Conservation (phyloP, 2,113 vertebrate genomes). For the Stigmatopora nigra region DNA sequence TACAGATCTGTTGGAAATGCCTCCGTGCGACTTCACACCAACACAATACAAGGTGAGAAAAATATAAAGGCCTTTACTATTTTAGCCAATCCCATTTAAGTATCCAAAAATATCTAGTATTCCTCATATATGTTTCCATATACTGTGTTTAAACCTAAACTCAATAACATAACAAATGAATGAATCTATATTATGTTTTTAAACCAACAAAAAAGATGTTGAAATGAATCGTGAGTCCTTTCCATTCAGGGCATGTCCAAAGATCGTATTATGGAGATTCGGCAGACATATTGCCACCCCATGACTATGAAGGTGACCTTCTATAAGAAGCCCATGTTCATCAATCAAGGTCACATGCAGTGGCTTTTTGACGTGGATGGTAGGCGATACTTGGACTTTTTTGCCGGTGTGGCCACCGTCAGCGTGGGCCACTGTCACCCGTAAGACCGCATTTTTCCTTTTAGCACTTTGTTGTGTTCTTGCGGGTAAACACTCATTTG, state of each 20-base stretch:
- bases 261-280: slow-evolving; percentile 70
- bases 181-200: no score
- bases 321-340: slow-evolving; percentile 79
- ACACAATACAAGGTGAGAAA: slow-evolving; percentile 75
- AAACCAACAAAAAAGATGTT: neutral
- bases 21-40: slow-evolving; percentile 79
- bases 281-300: slow-evolving; percentile 68
- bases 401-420: slow-evolving; percentile 87
- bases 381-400: slow-evolving; percentile 85
- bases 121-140: no score
- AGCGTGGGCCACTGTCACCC: slow-evolving; percentile 92
- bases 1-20: slow-evolving; percentile 71
- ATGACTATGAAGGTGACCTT: slow-evolving; percentile 59
- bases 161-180: no score
- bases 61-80: no score
- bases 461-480: neutral
- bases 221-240: neutral
- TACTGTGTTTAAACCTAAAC: no score
- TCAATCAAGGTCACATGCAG: slow-evolving; percentile 89
- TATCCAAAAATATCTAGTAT: no score
- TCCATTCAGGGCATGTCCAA: slow-evolving; percentile 68
- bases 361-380: slow-evolving; percentile 90
- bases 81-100: no score
- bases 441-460: slow-evolving; percentile 66
- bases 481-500: neutral